phyloP scores from a whole-genome alignment of 2,888 invertebrate genomes.

The Trypoxylon attenuatum region DNA sequence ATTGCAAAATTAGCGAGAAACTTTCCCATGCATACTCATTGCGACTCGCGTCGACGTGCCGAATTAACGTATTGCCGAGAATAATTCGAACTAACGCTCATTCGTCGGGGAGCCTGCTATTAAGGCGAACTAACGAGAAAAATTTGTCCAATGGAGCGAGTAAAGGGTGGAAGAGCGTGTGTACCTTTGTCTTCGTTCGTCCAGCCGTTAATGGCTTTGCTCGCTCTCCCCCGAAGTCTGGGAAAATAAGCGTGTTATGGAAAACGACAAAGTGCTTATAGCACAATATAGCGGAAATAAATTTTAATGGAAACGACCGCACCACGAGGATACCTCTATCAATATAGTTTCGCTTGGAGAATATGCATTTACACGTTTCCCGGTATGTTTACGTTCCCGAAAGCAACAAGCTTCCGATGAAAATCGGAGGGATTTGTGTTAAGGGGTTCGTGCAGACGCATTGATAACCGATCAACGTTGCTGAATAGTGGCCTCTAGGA shows the following conservation, averaged over 20 bases:
- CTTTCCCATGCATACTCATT: constrained; percentile 11
- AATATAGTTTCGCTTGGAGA: no score
- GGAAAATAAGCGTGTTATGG: neutral
- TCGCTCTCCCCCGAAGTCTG: neutral
- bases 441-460: constrained; percentile 9
- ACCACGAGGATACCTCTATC: no score
- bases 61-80: constrained; percentile 37
- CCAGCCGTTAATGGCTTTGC: constrained; percentile 14
- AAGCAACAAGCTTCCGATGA: no score
- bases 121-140: constrained; percentile 39
- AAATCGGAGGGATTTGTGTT: no score
- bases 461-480: no score
- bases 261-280: no score
- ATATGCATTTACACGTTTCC: no score
- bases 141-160: constrained; percentile 33
- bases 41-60: neutral
- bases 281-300: no score
- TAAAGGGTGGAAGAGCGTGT: neutral
- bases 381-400: no score
- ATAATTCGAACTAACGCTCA: constrained; percentile 27
- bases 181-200: constrained; percentile 29
- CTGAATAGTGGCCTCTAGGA: no score
- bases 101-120: constrained; percentile 11
- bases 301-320: no score
- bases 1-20: no score